Percentiles rank a stretch among this genome's conserved stretches.
These are phyloP conservation scores for Pyxicephalus adspersus DNA, from an alignment of 2,113 vertebrate species.

Conservation along the genomic window DNA sequence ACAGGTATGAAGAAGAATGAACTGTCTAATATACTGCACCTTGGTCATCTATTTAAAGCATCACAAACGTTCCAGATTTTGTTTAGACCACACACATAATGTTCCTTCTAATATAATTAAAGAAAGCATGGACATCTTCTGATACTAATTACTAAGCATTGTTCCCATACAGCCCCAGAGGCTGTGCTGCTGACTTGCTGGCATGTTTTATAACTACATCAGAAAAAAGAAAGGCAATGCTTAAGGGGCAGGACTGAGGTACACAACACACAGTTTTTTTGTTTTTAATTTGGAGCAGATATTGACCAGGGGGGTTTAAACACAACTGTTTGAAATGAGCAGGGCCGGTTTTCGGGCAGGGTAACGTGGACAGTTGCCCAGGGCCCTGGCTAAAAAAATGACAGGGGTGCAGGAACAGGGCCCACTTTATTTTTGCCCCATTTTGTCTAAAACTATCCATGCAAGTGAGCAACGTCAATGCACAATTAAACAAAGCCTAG, in stretches of 20 bases:
- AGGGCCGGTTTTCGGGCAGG: too few species aligned
- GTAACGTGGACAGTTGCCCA: too few species aligned
- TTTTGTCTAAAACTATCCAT: too few species aligned
- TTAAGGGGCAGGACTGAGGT: conserved; percentile 5
- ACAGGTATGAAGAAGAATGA: not conserved
- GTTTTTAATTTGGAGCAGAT: conserved; percentile 40
- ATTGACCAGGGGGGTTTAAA: not conserved
- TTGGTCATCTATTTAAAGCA: not conserved
- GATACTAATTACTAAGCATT: conserved; percentile 40
- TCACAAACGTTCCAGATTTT: not conserved
- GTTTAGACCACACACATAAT: conserved; percentile 2
- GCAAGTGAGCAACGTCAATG: too few species aligned
- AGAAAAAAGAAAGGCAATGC: conserved; percentile 13
- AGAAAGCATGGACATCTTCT: conserved; percentile 24
- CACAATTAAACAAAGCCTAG: too few species aligned
- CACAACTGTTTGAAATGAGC: not conserved
- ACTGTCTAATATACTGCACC: not conserved
- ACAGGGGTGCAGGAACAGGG: too few species aligned
- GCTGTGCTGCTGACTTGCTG: not conserved
- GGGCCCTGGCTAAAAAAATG: too few species aligned
- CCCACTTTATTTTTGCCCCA: too few species aligned
- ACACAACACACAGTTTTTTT: not conserved
- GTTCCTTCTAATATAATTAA: not conserved
- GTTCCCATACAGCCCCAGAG: not conserved
- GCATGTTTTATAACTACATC: conserved; percentile 16